Conservation (phyloP, 2,113 vertebrate genomes). For the Trachemys scripta region DNA sequence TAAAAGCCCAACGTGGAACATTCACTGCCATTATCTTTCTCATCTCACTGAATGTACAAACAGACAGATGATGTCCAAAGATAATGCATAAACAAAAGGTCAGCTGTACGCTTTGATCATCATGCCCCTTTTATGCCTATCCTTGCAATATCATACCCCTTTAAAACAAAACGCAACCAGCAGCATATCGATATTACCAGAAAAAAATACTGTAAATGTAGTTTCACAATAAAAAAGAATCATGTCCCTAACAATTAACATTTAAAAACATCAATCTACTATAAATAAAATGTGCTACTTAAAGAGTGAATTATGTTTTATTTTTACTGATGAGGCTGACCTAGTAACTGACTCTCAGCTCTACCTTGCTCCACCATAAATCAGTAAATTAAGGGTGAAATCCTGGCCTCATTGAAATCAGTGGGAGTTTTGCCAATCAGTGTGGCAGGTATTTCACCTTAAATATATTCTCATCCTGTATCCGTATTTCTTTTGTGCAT, state of each 20-base stretch:
- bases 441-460: background rate
- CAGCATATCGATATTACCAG: background rate
- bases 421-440: background rate
- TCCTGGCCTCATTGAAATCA: background rate
- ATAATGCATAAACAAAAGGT: background rate
- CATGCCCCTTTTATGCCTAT: background rate
- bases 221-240: background rate
- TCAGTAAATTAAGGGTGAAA: background rate
- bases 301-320: background rate
- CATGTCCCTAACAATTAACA: background rate
- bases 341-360: background rate
- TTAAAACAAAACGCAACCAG: background rate
- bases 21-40: background rate
- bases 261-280: background rate
- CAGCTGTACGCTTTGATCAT: background rate
- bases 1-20: background rate
- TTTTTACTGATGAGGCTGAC: background rate
- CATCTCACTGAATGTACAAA: background rate
- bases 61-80: background rate
- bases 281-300: background rate
- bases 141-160: background rate
- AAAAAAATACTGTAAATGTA: background rate
- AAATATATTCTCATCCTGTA: background rate
- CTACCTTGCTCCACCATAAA: background rate
- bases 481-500: background rate